Percentiles rank a stretch among this genome's conserved stretches.
phyloP scores from a whole-genome alignment of 2,797 vertebrate species.

The Geotrypetes seraphini region DNA sequence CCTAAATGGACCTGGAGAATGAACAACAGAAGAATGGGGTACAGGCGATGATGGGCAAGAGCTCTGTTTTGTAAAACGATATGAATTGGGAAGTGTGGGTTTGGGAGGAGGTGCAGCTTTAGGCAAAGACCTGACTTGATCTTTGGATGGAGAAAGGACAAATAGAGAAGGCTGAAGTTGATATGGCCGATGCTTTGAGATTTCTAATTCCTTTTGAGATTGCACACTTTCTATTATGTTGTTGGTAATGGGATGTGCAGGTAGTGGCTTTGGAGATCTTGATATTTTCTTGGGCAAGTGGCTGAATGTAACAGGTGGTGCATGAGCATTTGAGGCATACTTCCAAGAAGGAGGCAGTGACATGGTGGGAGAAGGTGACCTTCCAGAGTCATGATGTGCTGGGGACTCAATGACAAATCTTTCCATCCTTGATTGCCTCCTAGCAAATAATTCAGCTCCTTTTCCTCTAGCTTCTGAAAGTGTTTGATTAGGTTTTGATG shows the following conservation, averaged over 20 bases:
- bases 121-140: conserved; percentile 59
- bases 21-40: conserved; percentile 52
- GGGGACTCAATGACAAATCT: conserved; percentile 77
- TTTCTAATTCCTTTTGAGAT: conserved; percentile 75
- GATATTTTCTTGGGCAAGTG: conserved; percentile 61
- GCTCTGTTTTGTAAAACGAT: conserved; percentile 49
- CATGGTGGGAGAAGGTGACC: conserved; percentile 86
- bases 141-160: conserved; percentile 76
- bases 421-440: conserved; percentile 91
- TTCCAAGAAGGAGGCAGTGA: conserved; percentile 95
- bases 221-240: conserved; percentile 67
- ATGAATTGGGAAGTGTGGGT: conserved; percentile 39
- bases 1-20: conserved; percentile 29
- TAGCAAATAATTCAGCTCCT: conserved; percentile 88
- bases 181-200: conserved; percentile 79
- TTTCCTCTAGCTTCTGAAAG: conserved; percentile 82
- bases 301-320: conserved; percentile 66
- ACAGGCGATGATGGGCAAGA: conserved; percentile 54
- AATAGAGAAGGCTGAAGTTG: conserved; percentile 85
- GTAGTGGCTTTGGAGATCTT: conserved; percentile 62
- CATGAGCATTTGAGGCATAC: conserved; percentile 68
- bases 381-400: conserved; percentile 38
- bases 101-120: conserved; percentile 61
- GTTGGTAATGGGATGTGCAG: conserved; percentile 53
- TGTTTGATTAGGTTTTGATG: conserved; percentile 73